Evolutionary conservation across 2,113 vertebrate genomes (phyloP).

Genomic region (Pituophis catenifer): DNA sequence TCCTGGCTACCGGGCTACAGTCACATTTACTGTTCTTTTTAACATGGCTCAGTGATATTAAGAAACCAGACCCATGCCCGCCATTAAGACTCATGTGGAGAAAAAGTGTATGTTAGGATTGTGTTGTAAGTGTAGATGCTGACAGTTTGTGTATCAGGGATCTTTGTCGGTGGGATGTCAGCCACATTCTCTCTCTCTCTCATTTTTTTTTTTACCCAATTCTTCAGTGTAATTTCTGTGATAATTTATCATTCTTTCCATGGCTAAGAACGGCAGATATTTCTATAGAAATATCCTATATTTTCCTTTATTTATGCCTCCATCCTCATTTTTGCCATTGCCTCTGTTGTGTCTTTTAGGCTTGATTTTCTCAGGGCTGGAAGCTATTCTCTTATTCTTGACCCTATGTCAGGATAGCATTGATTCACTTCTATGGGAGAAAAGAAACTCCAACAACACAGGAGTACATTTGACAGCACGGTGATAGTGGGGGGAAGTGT

Average conservation of each 20-base stretch:
- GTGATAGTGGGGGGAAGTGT: neutral
- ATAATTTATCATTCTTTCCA: neutral
- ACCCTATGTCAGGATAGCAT: neutral
- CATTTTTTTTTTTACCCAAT: neutral
- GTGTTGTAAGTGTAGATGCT: neutral
- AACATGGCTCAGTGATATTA: neutral
- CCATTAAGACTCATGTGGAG: neutral
- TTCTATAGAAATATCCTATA: neutral
- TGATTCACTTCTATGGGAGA: neutral
- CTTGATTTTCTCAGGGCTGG: neutral
- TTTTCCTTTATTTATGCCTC: neutral
- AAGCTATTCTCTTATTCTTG: neutral
- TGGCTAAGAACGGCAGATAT: neutral
- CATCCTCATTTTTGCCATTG: neutral
- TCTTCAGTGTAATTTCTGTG: neutral
- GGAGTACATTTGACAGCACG: neutral
- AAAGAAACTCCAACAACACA: neutral
- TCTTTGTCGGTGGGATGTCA: neutral
- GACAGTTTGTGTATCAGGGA: neutral
- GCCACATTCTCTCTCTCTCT: neutral
- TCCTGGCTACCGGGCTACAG: neutral
- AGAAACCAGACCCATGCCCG: neutral
- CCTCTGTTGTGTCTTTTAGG: neutral
- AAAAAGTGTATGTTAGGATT: neutral
- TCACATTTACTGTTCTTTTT: neutral